Evolutionary conservation across 2,113 vertebrate genomes (phyloP).

Genomic region (Hippocampus mohnikei): DNA sequence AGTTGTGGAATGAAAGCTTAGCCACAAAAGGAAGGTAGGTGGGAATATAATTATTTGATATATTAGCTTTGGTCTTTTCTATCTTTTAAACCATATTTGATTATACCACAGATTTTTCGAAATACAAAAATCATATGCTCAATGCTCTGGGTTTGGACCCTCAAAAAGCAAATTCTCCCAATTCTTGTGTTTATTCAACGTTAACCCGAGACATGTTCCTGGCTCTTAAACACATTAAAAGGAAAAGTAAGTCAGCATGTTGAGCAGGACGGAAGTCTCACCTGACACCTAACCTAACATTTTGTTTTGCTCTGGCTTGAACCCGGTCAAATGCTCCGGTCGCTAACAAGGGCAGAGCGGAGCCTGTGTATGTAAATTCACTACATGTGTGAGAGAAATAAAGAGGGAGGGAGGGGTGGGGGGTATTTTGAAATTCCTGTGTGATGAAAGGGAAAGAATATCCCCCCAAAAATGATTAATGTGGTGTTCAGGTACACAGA

Average conservation of each 20-base stretch:
- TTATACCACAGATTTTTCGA: not conserved
- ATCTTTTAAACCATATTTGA: slow-evolving; percentile 3
- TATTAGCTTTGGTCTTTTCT: not conserved
- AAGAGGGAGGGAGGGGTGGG: slow-evolving; percentile 54
- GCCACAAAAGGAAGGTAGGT: slow-evolving; percentile 84
- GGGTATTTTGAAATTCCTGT: slow-evolving; percentile 73
- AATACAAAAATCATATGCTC: not conserved
- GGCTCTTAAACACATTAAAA: slow-evolving; percentile 23
- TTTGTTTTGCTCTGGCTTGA: slow-evolving; percentile 63
- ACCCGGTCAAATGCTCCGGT: slow-evolving; percentile 62
- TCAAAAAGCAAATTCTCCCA: not conserved
- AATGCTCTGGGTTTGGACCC: not conserved
- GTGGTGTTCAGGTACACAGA: slow-evolving; percentile 77
- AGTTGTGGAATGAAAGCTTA: slow-evolving; percentile 77
- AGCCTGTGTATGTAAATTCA: slow-evolving; percentile 68
- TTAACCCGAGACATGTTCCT: slow-evolving; percentile 29
- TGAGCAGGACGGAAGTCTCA: slow-evolving; percentile 58
- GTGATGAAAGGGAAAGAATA: slow-evolving; percentile 77
- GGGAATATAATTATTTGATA: slow-evolving; percentile 36
- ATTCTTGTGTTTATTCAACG: not conserved
- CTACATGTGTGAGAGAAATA: slow-evolving; percentile 71
- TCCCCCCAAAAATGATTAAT: slow-evolving; percentile 77
- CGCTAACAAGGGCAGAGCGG: slow-evolving; percentile 66
- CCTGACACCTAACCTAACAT: slow-evolving; percentile 65
- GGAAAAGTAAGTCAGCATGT: slow-evolving; percentile 53